phyloP scores from a whole-genome alignment of 2,888 invertebrate species.

The Euzophera pinguis region DNA sequence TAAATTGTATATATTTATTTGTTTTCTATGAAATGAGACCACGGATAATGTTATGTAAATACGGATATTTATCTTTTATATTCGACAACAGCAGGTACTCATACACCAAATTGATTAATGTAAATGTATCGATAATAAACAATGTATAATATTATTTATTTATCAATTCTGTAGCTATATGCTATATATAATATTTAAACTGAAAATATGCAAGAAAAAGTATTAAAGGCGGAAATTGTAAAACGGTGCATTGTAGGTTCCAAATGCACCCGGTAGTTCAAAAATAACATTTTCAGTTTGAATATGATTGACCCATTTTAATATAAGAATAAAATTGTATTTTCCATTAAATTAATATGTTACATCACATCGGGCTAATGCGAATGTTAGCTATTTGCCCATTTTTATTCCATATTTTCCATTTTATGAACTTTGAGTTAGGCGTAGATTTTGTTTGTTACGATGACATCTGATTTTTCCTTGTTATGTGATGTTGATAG shows the following conservation, averaged over 20 bases:
- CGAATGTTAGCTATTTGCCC: not conserved
- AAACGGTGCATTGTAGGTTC: no score
- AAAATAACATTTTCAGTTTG: no score
- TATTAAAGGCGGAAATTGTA: slow-evolving; percentile 3
- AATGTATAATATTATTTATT: slow-evolving; percentile 25
- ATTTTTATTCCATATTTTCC: slow-evolving; percentile 16
- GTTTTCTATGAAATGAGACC: slow-evolving; percentile 14
- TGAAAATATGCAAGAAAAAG: slow-evolving; percentile 15
- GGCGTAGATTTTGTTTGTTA: not conserved
- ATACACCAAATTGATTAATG: slow-evolving; percentile 28
- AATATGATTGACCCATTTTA: no score
- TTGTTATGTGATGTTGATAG: slow-evolving; percentile 5
- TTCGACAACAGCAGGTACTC: slow-evolving; percentile 22
- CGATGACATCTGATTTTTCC: not conserved
- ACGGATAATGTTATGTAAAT: slow-evolving; percentile 19
- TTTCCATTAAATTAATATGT: not conserved
- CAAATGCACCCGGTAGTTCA: no score
- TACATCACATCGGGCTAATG: not conserved
- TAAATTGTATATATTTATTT: slow-evolving; percentile 10
- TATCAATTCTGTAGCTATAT: not conserved
- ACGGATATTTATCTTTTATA: slow-evolving; percentile 24
- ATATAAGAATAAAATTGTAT: not conserved
- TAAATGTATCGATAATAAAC: slow-evolving; percentile 18
- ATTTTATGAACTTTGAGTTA: not conserved
- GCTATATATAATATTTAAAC: slow-evolving; percentile 20